Evolutionary conservation across 2,888 invertebrate genomes (phyloP).

Genomic region (Terebella lapidaria): DNA sequence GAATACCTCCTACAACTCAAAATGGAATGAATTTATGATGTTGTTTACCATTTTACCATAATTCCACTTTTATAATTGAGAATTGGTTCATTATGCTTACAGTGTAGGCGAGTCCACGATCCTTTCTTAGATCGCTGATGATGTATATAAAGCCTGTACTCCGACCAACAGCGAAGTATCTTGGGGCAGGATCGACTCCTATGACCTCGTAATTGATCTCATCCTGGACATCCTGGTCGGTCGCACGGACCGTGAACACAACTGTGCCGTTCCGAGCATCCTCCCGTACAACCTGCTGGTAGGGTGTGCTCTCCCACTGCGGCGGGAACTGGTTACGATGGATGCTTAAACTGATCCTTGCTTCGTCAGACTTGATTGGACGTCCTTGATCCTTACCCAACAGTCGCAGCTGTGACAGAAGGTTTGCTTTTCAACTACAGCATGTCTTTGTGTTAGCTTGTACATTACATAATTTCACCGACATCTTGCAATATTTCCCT

Average conservation of each 20-base stretch:
- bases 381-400: slow-evolving; percentile 21
- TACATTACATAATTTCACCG: too few species aligned
- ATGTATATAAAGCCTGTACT: slow-evolving; percentile 22
- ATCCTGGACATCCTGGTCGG: slow-evolving; percentile 30
- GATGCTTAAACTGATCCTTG: slow-evolving; percentile 17
- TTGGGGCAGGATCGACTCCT: slow-evolving; percentile 26
- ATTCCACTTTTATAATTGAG: too few species aligned
- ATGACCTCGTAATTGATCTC: slow-evolving; percentile 20
- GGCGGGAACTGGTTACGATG: slow-evolving; percentile 21
- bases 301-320: slow-evolving; percentile 21
- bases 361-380: slow-evolving; percentile 19
- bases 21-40: too few species aligned
- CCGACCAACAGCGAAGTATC: slow-evolving; percentile 30
- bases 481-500: too few species aligned
- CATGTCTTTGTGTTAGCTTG: too few species aligned
- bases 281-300: slow-evolving; percentile 27
- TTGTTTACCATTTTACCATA: too few species aligned
- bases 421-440: too few species aligned
- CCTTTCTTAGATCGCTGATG: slow-evolving; percentile 27
- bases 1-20: too few species aligned
- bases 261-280: slow-evolving; percentile 21
- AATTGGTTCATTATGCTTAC: slow-evolving; percentile 24
- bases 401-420: slow-evolving; percentile 20
- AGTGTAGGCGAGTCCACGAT: slow-evolving; percentile 29
- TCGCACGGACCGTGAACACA: slow-evolving; percentile 28